These are phyloP conservation scores for Todus mexicanus DNA, from an alignment of 2,797 vertebrate species.

Conservation along the genomic window DNA sequence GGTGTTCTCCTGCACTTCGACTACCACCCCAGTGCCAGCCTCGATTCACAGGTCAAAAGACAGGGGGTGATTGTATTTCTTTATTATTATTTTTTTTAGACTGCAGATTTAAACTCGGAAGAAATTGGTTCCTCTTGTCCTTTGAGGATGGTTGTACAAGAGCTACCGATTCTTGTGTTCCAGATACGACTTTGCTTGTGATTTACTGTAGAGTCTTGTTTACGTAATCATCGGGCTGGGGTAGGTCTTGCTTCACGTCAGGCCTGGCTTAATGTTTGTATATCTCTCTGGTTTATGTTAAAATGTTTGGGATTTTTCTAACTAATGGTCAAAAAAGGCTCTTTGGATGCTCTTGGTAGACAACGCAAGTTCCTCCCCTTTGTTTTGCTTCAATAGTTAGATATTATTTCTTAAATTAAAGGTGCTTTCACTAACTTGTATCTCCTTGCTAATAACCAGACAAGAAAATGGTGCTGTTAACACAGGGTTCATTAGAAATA, in stretches of 20 bases:
- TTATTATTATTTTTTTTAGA: not conserved
- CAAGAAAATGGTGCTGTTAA: not conserved
- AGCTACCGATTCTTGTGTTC: not conserved
- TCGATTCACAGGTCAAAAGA: not conserved
- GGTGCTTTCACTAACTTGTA: not conserved
- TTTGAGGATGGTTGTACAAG: not conserved
- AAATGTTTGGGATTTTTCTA: not conserved
- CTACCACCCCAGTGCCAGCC: not conserved
- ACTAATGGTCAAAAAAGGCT: not conserved
- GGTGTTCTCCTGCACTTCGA: not conserved
- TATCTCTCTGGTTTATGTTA: not conserved
- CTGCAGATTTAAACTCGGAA: not conserved
- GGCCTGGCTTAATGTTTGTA: not conserved
- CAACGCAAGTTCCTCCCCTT: no score
- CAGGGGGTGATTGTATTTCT: not conserved
- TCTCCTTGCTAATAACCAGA: not conserved
- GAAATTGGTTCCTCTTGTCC: not conserved
- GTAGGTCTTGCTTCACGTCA: not conserved
- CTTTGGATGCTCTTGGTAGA: not conserved
- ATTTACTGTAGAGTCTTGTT: not conserved
- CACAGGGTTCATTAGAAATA: not conserved
- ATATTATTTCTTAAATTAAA: not conserved
- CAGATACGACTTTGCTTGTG: not conserved
- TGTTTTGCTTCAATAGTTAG: not conserved
- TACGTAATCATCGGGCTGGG: fast-evolving